Evolutionary conservation across 2,797 vertebrate species (phyloP), one percentile per base, ranked within the genome.

Genomic region (Enteromius afrohamiltoni): DNA sequence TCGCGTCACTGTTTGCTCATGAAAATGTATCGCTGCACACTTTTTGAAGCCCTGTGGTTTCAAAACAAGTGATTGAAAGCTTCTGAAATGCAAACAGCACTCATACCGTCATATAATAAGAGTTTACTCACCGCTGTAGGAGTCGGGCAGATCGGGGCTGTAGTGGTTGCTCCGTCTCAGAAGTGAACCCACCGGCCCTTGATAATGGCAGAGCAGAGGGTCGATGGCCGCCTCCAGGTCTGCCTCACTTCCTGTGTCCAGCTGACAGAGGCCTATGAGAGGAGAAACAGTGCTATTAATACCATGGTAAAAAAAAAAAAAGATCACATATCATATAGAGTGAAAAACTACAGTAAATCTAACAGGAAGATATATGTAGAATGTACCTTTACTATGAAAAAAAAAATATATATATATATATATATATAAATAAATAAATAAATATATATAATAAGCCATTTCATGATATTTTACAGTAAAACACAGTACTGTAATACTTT

Each of bases 211-310:
- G 0, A 98, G 93, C 77, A 98, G 94, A 0, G 97, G 97, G 84
- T 99, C 97, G 0, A 95, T 91, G 67, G 91, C 91, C 2, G 91
- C 95, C 82, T 99, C 97, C 89, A 97, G 77, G 42, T 99, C 98
- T 0, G 91, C 90, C 86, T 99, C 98, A 85, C 97, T 99, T 86
- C 95, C 93, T 16, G 94, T 96, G 86, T 98, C 97, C 79, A 97
- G 87, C 60, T 96, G 96, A 83, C 94, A 97, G 83, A 95, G 89
- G 65, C 96, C 98, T 98, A 83, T 9, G 3, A 0, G 29, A 40
- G 1, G 31, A 79, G 42, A 4, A 67, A 31, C 2, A 3, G 29
- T 31, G 1, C 31, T 0, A 17, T 17, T 8, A 64, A 31, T 64
- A 64, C 62, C 8, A 64, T 7, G 6, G 6, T 64, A 17, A 64